A percentile compares a stretch with the other conserved stretches of the same genome.
These are phyloP conservation scores for Pharmacophagus antenor DNA, from an alignment of 2,888 invertebrate genomes.

Conservation along the genomic window DNA sequence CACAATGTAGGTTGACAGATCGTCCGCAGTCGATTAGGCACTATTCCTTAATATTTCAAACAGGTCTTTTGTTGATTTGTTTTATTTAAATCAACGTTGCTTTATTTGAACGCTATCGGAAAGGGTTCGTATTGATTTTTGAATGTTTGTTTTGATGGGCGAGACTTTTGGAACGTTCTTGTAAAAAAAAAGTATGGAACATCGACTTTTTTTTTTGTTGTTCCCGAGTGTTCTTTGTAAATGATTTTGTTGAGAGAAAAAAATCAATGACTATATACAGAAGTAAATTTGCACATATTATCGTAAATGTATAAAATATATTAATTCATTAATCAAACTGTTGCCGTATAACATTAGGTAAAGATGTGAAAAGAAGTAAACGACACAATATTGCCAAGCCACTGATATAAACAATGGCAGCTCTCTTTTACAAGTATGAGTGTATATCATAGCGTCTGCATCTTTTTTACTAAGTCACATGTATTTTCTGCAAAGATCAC, in stretches of 20 bases:
- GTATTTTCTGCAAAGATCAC: no score
- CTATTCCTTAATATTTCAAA: slow-evolving; percentile 42
- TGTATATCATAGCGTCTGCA: no score
- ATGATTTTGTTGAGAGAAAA: neutral
- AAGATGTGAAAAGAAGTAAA: neutral
- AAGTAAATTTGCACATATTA: neutral
- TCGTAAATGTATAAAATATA: neutral
- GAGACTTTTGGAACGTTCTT: slow-evolving; percentile 46
- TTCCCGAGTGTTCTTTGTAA: slow-evolving; percentile 29
- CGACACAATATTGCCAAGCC: no score
- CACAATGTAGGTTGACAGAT: slow-evolving; percentile 75
- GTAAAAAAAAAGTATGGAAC: slow-evolving; percentile 40
- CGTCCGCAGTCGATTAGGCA: slow-evolving; percentile 60
- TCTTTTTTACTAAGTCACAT: no score
- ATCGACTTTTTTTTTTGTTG: slow-evolving; percentile 39
- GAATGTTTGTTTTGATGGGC: slow-evolving; percentile 70
- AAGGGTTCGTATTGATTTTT: slow-evolving; percentile 77
- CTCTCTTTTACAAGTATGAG: neutral
- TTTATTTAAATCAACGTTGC: slow-evolving; percentile 62
- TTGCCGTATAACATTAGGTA: neutral
- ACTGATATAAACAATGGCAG: neutral
- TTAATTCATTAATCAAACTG: neutral
- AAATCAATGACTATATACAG: neutral
- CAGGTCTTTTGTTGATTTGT: slow-evolving; percentile 50
- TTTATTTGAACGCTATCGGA: slow-evolving; percentile 68